Evolutionary conservation across 2,113 vertebrate genomes (phyloP).

Genomic region (Typhlomys cinereus): DNA sequence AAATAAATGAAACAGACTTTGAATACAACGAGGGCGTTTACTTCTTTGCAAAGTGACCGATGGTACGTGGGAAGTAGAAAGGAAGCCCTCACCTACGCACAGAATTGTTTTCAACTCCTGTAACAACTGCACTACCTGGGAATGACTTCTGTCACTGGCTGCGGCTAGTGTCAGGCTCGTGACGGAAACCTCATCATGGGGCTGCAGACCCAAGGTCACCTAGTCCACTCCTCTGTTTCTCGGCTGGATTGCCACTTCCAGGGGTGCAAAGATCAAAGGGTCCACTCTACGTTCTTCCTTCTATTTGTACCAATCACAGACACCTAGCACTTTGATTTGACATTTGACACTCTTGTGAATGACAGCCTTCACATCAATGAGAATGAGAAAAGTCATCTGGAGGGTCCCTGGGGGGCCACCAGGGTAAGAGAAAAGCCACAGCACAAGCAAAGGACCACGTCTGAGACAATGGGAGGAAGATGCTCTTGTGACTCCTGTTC

Average conservation of each 20-base stretch:
- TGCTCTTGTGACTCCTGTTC: neutral
- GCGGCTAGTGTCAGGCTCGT: conserved; percentile 5
- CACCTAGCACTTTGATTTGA: neutral
- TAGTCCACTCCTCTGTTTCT: conserved; percentile 16
- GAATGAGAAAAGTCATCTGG: conserved; percentile 33
- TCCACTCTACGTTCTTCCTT: conserved; percentile 9
- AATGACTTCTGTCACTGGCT: conserved; percentile 28
- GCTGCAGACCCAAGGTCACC: conserved; percentile 39
- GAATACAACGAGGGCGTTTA: neutral
- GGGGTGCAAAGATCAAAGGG: neutral
- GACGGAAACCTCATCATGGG: neutral
- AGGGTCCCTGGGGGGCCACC: neutral
- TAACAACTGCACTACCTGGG: neutral
- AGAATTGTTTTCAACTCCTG: conserved; percentile 37
- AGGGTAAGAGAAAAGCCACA: neutral
- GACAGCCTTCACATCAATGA: neutral
- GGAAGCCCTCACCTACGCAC: neutral
- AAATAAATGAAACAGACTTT: neutral
- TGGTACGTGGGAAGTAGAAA: conserved; percentile 36
- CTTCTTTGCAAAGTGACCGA: conserved; percentile 11
- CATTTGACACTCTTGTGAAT: neutral
- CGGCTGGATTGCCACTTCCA: conserved; percentile 5
- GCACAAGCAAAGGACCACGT: neutral
- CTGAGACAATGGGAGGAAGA: neutral
- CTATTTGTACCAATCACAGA: neutral